Conservation (phyloP, 2,888 invertebrate genomes). For the Campopleginae sp. region DNA sequence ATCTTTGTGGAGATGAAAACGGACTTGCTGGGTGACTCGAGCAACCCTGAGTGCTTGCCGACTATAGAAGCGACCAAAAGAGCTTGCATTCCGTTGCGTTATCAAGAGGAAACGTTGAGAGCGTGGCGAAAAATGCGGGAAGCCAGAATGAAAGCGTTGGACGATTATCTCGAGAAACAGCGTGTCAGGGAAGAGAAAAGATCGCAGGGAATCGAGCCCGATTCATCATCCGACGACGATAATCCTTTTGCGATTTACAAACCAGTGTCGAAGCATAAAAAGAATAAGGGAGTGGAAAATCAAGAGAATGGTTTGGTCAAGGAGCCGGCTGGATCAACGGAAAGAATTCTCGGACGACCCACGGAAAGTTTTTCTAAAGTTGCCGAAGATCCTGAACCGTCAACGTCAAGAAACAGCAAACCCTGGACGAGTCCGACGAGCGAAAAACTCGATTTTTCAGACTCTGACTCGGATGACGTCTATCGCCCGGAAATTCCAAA, state of each 20-base stretch:
- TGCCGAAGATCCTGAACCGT: constrained; percentile 73
- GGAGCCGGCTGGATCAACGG: neutral
- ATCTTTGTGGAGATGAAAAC: constrained; percentile 86
- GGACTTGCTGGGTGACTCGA: constrained; percentile 80
- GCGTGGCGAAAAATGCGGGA: constrained; percentile 77
- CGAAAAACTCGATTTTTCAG: neutral
- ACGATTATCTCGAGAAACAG: constrained; percentile 78
- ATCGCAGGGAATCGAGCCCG: constrained; percentile 75
- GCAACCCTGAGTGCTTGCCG: constrained; percentile 75
- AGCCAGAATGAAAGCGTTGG: constrained; percentile 76
- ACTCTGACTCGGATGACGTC: constrained; percentile 23
- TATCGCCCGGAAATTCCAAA: constrained; percentile 23
- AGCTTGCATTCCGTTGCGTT: constrained; percentile 78
- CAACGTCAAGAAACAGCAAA: constrained; percentile 73
- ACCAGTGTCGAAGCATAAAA: constrained; percentile 59
- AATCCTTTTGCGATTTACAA: constrained; percentile 78
- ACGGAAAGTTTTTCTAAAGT: constrained; percentile 1
- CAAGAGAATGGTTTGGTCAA: neutral
- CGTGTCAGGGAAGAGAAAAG: constrained; percentile 77
- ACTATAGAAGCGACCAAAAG: constrained; percentile 75
- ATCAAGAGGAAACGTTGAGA: constrained; percentile 77
- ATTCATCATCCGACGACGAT: constrained; percentile 80
- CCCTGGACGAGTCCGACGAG: constrained; percentile 62
- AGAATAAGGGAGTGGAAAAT: constrained; percentile 1
- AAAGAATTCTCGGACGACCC: neutral